phyloP scores from a whole-genome alignment of 2,113 vertebrate species.

The Orientallactaga bullata region DNA sequence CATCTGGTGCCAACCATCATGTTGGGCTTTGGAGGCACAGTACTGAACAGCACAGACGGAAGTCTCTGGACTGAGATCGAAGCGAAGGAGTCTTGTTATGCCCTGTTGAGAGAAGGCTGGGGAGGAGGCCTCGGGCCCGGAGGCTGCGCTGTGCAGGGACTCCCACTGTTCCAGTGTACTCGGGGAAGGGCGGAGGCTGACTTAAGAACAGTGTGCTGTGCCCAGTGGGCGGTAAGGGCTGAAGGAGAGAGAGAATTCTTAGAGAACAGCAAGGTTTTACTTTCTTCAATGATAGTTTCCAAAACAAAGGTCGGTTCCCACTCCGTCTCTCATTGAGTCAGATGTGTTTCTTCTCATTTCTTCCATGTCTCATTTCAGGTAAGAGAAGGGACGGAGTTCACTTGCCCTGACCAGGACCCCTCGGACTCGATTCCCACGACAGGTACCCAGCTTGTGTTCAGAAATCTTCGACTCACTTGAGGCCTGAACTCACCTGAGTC shows the following conservation, averaged over 20 bases:
- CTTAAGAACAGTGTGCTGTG: not conserved
- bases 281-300: not conserved
- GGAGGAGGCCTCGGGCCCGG: not conserved
- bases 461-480: not conserved
- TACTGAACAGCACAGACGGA: not conserved
- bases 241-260: not conserved
- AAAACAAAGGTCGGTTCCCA: not conserved
- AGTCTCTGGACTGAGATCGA: not conserved
- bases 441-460: constrained; percentile 77
- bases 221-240: not conserved
- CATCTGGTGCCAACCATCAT: not conserved
- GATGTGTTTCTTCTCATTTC: not conserved
- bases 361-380: constrained; percentile 77
- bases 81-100: accelerated
- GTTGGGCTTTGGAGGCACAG: not conserved
- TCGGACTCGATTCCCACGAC: constrained; percentile 83
- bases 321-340: not conserved
- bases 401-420: constrained; percentile 78
- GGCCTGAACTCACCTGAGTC: not conserved
- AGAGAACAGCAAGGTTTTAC: not conserved
- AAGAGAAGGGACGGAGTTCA: constrained; percentile 72
- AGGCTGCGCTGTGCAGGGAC: not conserved
- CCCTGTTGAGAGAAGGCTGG: not conserved
- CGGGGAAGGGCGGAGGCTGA: not conserved
- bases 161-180: not conserved